phyloP scores from a whole-genome alignment of 2,888 invertebrate genomes.

The Nebria salina region DNA sequence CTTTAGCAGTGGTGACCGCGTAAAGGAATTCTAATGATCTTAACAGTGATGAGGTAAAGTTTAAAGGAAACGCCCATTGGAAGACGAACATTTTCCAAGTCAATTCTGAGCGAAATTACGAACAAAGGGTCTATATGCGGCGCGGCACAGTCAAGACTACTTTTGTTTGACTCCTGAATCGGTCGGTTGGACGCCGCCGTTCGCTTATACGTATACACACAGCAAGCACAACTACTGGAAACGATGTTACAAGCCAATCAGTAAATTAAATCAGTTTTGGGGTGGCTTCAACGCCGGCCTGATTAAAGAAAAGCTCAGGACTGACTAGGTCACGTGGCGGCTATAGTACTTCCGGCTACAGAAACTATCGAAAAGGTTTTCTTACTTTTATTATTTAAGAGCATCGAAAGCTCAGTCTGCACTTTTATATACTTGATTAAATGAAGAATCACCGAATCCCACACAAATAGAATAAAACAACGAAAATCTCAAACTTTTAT shows the following conservation, averaged over 20 bases:
- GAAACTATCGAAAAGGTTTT: slow-evolving; percentile 12
- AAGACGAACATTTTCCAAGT: slow-evolving; percentile 9
- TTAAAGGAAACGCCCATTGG: not conserved
- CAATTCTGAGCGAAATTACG: slow-evolving; percentile 17
- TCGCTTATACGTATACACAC: slow-evolving; percentile 15
- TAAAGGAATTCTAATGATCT: not conserved
- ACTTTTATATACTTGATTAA: slow-evolving; percentile 2
- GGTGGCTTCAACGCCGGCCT: slow-evolving; percentile 17
- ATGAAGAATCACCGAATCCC: slow-evolving; percentile 24
- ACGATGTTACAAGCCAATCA: slow-evolving; percentile 49
- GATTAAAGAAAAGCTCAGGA: slow-evolving; percentile 12
- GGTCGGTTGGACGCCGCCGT: not conserved
- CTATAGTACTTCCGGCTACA: slow-evolving; percentile 4
- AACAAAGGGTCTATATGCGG: slow-evolving; percentile 27
- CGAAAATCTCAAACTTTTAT: no score
- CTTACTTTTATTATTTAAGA: not conserved
- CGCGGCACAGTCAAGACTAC: not conserved
- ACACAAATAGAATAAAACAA: slow-evolving; percentile 22
- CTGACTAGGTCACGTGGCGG: slow-evolving; percentile 4
- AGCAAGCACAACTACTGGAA: slow-evolving; percentile 17
- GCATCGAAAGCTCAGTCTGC: slow-evolving; percentile 17
- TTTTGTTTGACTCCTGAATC: slow-evolving; percentile 21
- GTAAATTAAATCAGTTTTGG: slow-evolving; percentile 51
- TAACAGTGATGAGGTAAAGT: slow-evolving; percentile 1
- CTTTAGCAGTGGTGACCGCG: not conserved